Evolutionary conservation across 2,888 invertebrate genomes (phyloP).

Genomic region (Clistopyga incitator): DNA sequence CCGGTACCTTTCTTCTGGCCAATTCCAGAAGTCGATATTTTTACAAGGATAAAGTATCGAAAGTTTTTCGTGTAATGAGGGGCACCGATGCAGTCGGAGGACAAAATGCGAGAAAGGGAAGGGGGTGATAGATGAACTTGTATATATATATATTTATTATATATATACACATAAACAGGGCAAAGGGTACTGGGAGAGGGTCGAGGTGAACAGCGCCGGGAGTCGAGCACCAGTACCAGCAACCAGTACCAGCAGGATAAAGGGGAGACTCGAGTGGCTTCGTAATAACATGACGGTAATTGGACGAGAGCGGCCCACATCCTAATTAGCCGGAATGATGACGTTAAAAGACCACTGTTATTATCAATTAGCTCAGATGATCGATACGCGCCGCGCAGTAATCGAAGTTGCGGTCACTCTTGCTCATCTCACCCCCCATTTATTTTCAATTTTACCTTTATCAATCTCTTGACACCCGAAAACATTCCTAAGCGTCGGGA

Average conservation of each 20-base stretch:
- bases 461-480: not conserved
- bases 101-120: conserved; percentile 44
- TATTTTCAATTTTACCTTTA: conserved; percentile 21
- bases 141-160: not conserved
- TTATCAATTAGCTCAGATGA: conserved; percentile 79
- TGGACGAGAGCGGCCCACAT: conserved; percentile 78
- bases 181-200: conserved; percentile 44
- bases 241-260: conserved; percentile 69
- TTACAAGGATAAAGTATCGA: conserved; percentile 37
- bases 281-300: conserved; percentile 79
- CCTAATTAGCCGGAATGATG: conserved; percentile 79
- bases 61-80: conserved; percentile 60
- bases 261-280: conserved; percentile 77
- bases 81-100: conserved; percentile 14
- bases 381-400: conserved; percentile 75
- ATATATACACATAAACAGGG: conserved; percentile 18
- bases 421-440: conserved; percentile 29
- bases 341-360: conserved; percentile 79
- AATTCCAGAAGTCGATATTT: conserved; percentile 50
- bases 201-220: conserved; percentile 43
- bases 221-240: conserved; percentile 60
- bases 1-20: conserved; percentile 6
- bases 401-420: conserved; percentile 61
- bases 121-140: conserved; percentile 32
- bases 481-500: not conserved